These are phyloP conservation scores for Panagrolaimus sp. DNA, from an alignment of 1,140 invertebrate species.

Conservation along the genomic window DNA sequence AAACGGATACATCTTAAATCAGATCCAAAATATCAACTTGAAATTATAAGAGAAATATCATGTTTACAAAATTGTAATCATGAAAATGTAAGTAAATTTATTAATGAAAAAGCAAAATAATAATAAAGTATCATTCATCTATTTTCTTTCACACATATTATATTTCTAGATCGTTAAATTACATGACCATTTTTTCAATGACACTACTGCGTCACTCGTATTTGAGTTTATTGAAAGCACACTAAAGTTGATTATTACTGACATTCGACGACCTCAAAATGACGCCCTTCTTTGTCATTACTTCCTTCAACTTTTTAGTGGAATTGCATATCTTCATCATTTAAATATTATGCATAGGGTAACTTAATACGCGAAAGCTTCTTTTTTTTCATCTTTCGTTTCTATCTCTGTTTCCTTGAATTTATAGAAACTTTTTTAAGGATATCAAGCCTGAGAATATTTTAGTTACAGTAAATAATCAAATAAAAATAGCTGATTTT, in stretches of 20 bases:
- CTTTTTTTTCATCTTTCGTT: too few species aligned
- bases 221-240: constrained; percentile 88
- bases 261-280: constrained; percentile 69
- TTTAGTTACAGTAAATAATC: constrained; percentile 63
- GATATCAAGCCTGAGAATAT: constrained; percentile 73
- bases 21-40: constrained; percentile 62
- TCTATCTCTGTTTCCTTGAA: too few species aligned
- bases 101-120: too few species aligned
- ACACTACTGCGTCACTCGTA: constrained; percentile 75
- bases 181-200: constrained; percentile 80
- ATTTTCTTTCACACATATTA: too few species aligned
- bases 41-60: constrained; percentile 73
- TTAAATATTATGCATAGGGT: constrained; percentile 90
- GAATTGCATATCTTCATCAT: constrained; percentile 78
- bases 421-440: not conserved
- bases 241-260: constrained; percentile 76
- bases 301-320: constrained; percentile 81
- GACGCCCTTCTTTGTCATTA: constrained; percentile 77
- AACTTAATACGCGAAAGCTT: constrained; percentile 31
- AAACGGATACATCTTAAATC: constrained; percentile 79
- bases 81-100: constrained; percentile 71
- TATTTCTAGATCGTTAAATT: constrained; percentile 73
- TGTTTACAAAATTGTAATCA: constrained; percentile 78
- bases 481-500: constrained; percentile 81
- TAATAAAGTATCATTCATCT: not conserved